Conservation (phyloP, 2,797 vertebrate species). For the Crocidura indochinensis region DNA sequence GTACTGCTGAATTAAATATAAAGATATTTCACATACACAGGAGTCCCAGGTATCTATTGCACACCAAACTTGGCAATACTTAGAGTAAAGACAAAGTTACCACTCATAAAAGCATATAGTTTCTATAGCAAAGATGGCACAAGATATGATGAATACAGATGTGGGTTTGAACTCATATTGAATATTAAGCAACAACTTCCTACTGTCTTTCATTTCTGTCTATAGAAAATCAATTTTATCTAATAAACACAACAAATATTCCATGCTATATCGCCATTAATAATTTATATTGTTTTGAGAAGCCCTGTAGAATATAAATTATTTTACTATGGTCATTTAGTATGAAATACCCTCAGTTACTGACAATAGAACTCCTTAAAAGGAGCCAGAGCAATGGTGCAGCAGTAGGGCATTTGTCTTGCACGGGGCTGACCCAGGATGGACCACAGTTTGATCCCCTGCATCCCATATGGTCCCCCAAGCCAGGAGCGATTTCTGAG, state of each 20-base stretch:
- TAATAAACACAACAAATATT: constrained; percentile 15
- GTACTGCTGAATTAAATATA: not conserved
- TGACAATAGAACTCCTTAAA: no score
- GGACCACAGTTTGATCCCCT: no score
- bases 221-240: not conserved
- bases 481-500: no score
- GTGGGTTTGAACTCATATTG: not conserved
- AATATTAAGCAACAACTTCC: not conserved
- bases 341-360: not conserved
- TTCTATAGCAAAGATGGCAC: not conserved
- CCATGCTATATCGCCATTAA: not conserved
- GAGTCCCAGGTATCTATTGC: not conserved
- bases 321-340: not conserved
- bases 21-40: not conserved
- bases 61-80: not conserved
- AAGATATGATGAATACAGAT: not conserved
- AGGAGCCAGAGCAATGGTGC: no score
- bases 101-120: not conserved
- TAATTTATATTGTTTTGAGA: constrained; percentile 4
- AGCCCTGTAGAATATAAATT: not conserved
- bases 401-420: no score
- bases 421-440: no score
- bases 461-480: no score
- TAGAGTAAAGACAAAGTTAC: not conserved
- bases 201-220: not conserved